Conservation (phyloP, 2,113 vertebrate genomes). For the Anolis carolinensis region DNA sequence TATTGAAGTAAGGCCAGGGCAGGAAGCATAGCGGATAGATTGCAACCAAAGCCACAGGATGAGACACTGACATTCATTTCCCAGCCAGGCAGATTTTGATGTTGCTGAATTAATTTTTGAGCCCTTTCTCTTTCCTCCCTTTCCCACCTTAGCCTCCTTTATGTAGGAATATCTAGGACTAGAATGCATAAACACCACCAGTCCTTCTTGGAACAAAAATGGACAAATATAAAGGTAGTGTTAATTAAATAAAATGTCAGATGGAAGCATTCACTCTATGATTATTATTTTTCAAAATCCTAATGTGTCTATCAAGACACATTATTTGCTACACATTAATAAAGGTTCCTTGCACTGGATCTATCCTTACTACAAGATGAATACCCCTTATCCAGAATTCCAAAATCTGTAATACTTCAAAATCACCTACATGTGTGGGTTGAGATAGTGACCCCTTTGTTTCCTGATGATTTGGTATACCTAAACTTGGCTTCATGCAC, state of each 20-base stretch:
- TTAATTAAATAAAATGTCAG: not conserved
- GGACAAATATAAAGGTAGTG: not conserved
- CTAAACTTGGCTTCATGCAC: no score
- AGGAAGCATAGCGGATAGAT: not conserved
- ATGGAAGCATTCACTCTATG: not conserved
- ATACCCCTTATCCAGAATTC: no score
- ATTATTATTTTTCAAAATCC: not conserved
- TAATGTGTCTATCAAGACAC: not conserved
- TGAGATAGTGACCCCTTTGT: no score
- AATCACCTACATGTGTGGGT: no score
- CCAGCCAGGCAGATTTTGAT: not conserved
- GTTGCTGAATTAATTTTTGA: not conserved
- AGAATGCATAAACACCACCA: not conserved
- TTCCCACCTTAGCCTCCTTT: accelerated
- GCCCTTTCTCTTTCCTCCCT: accelerated
- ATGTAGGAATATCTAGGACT: not conserved
- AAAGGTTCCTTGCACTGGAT: not conserved
- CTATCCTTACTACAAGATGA: not conserved
- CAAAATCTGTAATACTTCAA: no score
- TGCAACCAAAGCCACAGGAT: not conserved
- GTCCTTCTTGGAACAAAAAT: accelerated
- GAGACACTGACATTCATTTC: not conserved
- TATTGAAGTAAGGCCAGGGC: slow-evolving; percentile 40
- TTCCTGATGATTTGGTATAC: no score
- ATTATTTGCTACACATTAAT: not conserved